Evolutionary conservation across 2,113 vertebrate species (phyloP).

Genomic region (Rafetus swinhoei): DNA sequence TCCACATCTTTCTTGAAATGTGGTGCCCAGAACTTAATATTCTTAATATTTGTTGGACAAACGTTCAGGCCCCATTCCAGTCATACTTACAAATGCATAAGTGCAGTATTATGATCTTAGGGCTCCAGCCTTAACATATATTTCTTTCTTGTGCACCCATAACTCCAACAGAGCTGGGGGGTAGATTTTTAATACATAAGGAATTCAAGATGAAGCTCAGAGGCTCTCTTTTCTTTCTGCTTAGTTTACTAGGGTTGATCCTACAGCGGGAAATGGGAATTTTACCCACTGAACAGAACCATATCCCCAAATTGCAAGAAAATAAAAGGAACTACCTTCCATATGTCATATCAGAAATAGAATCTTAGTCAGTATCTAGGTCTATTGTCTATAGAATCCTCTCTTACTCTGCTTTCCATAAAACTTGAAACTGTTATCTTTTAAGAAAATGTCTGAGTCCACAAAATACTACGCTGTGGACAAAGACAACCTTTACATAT

Average conservation of each 20-base stretch:
- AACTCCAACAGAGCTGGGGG: not conserved
- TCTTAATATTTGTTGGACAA: rapidly evolving
- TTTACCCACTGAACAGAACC: rapidly evolving
- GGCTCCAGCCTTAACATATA: not conserved
- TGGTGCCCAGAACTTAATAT: too few relatives aligned
- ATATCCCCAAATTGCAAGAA: not conserved
- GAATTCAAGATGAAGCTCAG: rapidly evolving
- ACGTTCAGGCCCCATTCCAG: rapidly evolving
- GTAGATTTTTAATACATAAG: not conserved
- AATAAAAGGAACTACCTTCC: not conserved
- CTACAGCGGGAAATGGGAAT: not conserved
- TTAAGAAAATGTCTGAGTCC: not conserved
- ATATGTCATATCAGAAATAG: not conserved
- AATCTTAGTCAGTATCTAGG: not conserved
- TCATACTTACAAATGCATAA: not conserved
- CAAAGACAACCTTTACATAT: not conserved
- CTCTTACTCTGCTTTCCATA: not conserved
- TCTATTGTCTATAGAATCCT: not conserved
- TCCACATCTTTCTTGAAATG: too few relatives aligned
- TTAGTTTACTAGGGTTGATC: not conserved
- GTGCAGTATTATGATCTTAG: not conserved
- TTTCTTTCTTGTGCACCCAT: not conserved
- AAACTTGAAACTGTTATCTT: not conserved
- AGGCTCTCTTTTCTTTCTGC: not conserved
- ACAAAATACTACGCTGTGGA: not conserved